phyloP scores from a whole-genome alignment of 2,888 invertebrate species.

The Spisula solida region DNA sequence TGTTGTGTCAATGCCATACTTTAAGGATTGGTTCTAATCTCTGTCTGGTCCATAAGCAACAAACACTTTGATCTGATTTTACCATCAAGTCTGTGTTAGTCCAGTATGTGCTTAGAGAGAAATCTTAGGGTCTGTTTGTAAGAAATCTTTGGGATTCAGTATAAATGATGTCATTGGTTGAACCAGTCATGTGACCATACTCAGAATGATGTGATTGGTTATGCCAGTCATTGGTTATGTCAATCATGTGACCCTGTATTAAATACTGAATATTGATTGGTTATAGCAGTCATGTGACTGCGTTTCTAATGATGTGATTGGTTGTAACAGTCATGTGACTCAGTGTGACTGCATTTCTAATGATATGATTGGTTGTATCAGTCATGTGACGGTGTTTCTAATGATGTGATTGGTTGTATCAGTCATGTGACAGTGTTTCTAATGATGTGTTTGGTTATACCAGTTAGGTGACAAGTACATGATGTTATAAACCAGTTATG shows the following conservation, averaged over 20 bases:
- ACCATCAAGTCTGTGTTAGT: neutral
- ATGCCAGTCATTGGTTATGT: neutral
- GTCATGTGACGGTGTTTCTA: neutral
- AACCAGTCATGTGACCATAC: too few species aligned
- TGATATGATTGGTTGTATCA: neutral
- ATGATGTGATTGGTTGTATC: neutral
- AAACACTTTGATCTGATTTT: neutral
- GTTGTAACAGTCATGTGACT: too few species aligned
- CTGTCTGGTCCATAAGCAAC: neutral
- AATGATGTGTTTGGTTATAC: neutral
- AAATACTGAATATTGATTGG: too few species aligned
- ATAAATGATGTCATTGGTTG: too few species aligned
- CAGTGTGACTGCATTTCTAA: too few species aligned
- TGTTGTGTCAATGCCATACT: neutral
- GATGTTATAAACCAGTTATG: neutral
- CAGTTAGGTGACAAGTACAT: neutral
- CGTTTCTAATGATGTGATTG: too few species aligned
- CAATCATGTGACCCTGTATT: neutral
- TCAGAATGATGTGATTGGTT: neutral
- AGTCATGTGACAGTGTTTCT: neutral
- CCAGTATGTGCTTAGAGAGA: too few species aligned
- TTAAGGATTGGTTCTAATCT: neutral
- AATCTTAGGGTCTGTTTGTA: too few species aligned
- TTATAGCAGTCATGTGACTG: too few species aligned
- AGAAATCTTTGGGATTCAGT: too few species aligned